These are phyloP conservation scores for Varroa destructor DNA, from an alignment of 1,140 invertebrate species.

Conservation along the genomic window DNA sequence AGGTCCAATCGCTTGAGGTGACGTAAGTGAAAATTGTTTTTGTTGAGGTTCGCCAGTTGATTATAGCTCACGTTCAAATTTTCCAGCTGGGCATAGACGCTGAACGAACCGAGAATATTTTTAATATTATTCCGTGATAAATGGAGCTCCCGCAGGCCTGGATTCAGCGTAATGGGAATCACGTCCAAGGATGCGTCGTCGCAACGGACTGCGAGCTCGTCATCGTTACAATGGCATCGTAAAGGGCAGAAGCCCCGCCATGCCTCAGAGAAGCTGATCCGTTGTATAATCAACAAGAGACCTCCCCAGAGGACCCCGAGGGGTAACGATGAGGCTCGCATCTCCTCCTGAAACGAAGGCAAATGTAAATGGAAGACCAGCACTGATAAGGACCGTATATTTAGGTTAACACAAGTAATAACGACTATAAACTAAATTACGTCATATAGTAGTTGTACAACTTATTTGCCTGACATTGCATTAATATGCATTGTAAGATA, in stretches of 20 bases:
- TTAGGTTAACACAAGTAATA: too few species aligned
- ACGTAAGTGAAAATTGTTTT: slow-evolving; percentile 57
- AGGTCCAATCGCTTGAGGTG: slow-evolving; percentile 66
- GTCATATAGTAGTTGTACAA: too few species aligned
- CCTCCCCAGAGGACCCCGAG: too few species aligned
- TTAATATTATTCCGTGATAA: slow-evolving; percentile 72
- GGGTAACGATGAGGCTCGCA: too few species aligned
- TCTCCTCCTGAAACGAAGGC: too few species aligned
- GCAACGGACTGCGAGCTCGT: slow-evolving; percentile 70
- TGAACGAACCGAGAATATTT: slow-evolving; percentile 66
- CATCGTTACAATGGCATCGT: slow-evolving; percentile 68
- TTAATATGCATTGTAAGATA: too few species aligned
- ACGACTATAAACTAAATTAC: too few species aligned
- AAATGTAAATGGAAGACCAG: too few species aligned
- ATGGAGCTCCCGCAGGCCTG: slow-evolving; percentile 65
- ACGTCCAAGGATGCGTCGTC: slow-evolving; percentile 68
- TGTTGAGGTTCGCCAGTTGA: slow-evolving; percentile 57
- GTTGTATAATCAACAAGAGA: too few species aligned
- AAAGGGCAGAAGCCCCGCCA: slow-evolving; percentile 47
- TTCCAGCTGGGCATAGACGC: slow-evolving; percentile 67
- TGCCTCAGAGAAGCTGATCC: too few species aligned
- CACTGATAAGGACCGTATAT: too few species aligned
- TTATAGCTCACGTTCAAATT: slow-evolving; percentile 71
- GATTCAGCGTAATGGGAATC: slow-evolving; percentile 76
- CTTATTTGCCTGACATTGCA: too few species aligned